Percentiles rank a stretch among this genome's conserved stretches.
Evolutionary conservation across 2,888 invertebrate species (phyloP).

Genomic region (Folsomia manolachei): DNA sequence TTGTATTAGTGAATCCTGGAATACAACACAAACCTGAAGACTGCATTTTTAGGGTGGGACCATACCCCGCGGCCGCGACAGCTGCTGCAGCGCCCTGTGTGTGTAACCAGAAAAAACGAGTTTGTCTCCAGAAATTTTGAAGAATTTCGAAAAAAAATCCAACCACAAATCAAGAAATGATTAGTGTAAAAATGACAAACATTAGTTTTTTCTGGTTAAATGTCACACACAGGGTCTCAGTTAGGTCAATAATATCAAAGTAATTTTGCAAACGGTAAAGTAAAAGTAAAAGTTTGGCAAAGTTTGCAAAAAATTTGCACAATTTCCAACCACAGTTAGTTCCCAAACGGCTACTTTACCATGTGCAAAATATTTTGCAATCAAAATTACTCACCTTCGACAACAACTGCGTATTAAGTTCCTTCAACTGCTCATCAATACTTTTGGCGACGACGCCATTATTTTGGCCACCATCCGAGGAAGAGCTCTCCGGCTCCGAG

Average conservation of each 20-base stretch:
- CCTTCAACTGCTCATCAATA: slow-evolving; percentile 75
- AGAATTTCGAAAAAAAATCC: too few species aligned
- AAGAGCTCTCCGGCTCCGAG: slow-evolving; percentile 44
- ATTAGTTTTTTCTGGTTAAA: neutral
- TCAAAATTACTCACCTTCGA: slow-evolving; percentile 58
- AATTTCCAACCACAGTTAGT: too few species aligned
- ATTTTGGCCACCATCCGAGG: slow-evolving; percentile 9
- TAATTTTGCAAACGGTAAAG: neutral
- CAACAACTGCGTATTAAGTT: slow-evolving; percentile 74
- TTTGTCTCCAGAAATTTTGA: neutral
- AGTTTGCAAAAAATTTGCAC: too few species aligned
- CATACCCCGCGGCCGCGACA: neutral
- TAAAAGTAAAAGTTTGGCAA: too few species aligned
- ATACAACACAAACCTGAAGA: neutral
- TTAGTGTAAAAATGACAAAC: too few species aligned
- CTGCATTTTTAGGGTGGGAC: neutral
- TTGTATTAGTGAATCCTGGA: slow-evolving; percentile 68
- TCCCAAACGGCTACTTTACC: too few species aligned
- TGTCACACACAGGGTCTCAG: neutral
- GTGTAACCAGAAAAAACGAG: neutral
- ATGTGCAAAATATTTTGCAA: too few species aligned
- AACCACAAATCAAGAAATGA: too few species aligned
- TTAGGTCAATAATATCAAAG: neutral
- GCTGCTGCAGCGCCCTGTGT: neutral
- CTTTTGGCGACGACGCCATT: slow-evolving; percentile 44